Conservation (phyloP, 2,888 invertebrate species). For the Drosophila antonietae region DNA sequence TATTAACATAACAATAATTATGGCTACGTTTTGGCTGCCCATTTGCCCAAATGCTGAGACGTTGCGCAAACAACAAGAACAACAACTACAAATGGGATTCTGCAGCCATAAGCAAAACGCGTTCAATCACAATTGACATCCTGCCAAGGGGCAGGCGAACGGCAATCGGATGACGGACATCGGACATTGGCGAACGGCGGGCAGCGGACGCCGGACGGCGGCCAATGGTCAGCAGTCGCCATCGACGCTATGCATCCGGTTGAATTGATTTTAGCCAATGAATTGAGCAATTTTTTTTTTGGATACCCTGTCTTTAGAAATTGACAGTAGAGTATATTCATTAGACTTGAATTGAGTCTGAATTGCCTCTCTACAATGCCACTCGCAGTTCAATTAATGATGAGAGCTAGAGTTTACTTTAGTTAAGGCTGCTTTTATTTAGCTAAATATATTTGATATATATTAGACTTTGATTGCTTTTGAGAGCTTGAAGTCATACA, state of each 20-base stretch:
- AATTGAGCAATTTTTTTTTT: slow-evolving; percentile 23
- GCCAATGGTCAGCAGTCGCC: slow-evolving; percentile 58
- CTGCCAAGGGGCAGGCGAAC: slow-evolving; percentile 41
- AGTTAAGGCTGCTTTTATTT: too few species aligned
- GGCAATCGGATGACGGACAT: slow-evolving; percentile 14
- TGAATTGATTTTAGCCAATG: slow-evolving; percentile 65
- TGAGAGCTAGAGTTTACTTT: too few species aligned
- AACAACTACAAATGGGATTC: slow-evolving; percentile 51
- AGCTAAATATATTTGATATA: too few species aligned
- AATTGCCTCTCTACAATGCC: not conserved
- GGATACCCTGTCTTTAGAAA: not conserved
- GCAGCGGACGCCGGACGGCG: slow-evolving; percentile 15
- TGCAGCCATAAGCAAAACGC: slow-evolving; percentile 75
- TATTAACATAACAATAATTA: slow-evolving; percentile 80
- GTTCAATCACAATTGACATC: slow-evolving; percentile 71
- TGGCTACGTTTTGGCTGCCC: slow-evolving; percentile 60
- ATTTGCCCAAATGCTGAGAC: slow-evolving; percentile 58
- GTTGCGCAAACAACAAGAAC: slow-evolving; percentile 56
- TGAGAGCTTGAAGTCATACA: too few species aligned
- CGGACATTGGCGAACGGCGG: slow-evolving; percentile 2
- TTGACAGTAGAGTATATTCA: not conserved
- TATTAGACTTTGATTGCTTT: too few species aligned
- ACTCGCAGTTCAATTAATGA: too few species aligned
- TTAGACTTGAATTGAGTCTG: not conserved
- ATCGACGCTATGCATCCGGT: slow-evolving; percentile 72